Evolutionary conservation across 2,113 vertebrate genomes (phyloP), one percentile per base, ranked within the genome.

Genomic region (Sakesphorus luctuosus): DNA sequence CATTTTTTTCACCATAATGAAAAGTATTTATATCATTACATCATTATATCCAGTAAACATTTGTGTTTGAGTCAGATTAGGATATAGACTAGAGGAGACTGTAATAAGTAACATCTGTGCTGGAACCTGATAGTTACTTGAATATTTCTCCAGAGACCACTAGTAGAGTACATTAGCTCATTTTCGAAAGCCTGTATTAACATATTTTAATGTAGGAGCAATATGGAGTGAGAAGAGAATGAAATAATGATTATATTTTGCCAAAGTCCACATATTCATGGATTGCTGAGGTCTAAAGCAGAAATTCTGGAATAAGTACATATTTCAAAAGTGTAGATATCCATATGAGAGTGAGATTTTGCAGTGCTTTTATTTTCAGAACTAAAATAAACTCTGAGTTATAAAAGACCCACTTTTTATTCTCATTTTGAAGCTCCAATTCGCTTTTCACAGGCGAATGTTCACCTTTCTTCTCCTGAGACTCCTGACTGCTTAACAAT

Each of bases 91-190:
- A 66, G 29, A 74, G 20, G 46, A 89, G 36, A 53, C 24, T 53
- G 10, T 68, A 79, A 94, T 78, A 90, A 13, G 76, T 26, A 96
- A 87, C 86, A 95, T 84, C 91, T 92, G 83, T 43, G 31, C 53
- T 76, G 53, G 49, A 95, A 80, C 88, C 40, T 71, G 35, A 89
- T 94, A 65, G 53, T 75, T 74, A 84, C 38, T 72, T 79, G 78
- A 82, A 40, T 76, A 52, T 72, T 89, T 79, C 93, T 92, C 89
- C n/a, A 79, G 96, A 89, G 80, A 62, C 56, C 15, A 44, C 3
- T 66, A 56, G 52, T 50, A 90, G 56, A 92, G 53, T 65, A 79
- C 38, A 89, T 82, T 56, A 94, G 40, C 56, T 92, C 56, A 74
- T 92, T 86, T 88, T 47, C 61, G 61, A 78, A 83, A 89, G 65